Base-by-base conservation (phyloP, 2,888 invertebrate genomes). In the Lordiphosa andalusiaca region DNA sequence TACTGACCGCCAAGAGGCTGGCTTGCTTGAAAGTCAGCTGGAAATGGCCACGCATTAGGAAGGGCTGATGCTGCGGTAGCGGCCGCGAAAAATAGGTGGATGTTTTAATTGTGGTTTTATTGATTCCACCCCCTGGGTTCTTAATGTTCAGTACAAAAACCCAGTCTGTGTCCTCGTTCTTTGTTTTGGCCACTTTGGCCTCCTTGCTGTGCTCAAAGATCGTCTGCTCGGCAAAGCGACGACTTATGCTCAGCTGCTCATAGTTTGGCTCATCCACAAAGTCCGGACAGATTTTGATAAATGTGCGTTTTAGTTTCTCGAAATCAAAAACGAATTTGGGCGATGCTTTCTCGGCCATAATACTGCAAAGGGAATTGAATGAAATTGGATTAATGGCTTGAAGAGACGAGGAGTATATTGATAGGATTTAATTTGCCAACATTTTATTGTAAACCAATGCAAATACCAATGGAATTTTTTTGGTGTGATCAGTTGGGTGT, bases 21-120 rank as follows among this genome's bases (percentile, higher is more conserved):
- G 77, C 77, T 55, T 77, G 81, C 44, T 77, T 84, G 21, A 84
- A 83, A 13, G 73, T 67, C 2, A 76, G 30, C 46, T 60, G 16
- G n/a, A 76, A 51, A 4, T 5, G 19, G 7, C 51, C 63, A 10
- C 73, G 7, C 3, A 53, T 10, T 13, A 77, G 3, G 0, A 30
- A 16, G 0, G 84, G 76, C 41, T 77, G 76, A 7, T 40, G 36
- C 2, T 51, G 40, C 6, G 67, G 72, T 1, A 53, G 50, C 1
- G 56, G 7, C 2, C 48, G 59, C 5, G 10, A 41, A 9, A 36
- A 33, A 25, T 58, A 41, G 16, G 53, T 39, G 13, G 40, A 51
- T 42, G 73, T 61, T n/a, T 48, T 42, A 23, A 77, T 41, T 6
- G 37, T 42, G 13, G 49, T 46, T 6, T 6, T 46, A 0, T 47